Percentiles rank a stretch among this genome's conserved stretches.
Evolutionary conservation across 2,113 vertebrate species (phyloP).

Genomic region (Eidolon helvum): DNA sequence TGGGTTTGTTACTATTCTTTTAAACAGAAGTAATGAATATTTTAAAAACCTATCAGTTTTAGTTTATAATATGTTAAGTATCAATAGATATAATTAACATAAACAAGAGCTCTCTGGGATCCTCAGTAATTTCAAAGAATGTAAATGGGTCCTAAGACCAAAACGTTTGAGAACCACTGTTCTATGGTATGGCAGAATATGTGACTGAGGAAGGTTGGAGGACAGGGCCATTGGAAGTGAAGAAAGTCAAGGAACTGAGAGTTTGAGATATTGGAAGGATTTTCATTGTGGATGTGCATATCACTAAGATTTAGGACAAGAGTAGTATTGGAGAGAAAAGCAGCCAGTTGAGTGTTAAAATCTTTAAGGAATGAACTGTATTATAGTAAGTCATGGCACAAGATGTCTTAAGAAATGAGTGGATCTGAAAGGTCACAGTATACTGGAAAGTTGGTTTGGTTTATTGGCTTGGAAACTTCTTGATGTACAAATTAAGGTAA

Average conservation of each 20-base stretch:
- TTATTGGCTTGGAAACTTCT: neutral
- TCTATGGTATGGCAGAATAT: neutral
- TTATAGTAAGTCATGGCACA: neutral
- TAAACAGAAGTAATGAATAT: neutral
- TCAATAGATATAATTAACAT: neutral
- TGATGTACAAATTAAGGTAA: neutral
- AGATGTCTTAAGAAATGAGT: neutral
- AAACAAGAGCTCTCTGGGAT: neutral
- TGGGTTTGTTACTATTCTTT: slow-evolving; percentile 11
- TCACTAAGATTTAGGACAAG: neutral
- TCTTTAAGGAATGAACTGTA: neutral
- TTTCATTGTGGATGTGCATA: neutral
- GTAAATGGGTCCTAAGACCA: neutral
- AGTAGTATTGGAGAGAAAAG: neutral
- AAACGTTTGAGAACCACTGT: neutral
- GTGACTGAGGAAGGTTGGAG: neutral
- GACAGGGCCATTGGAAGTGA: neutral
- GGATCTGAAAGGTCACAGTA: neutral
- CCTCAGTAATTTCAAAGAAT: neutral
- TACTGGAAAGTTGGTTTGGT: neutral
- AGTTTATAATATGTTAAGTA: neutral
- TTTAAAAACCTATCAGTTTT: neutral
- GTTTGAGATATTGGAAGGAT: neutral
- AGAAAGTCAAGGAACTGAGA: neutral
- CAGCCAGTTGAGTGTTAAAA: neutral